Evolutionary conservation across 2,888 invertebrate species (phyloP).

Genomic region (Eupithecia exiguata): DNA sequence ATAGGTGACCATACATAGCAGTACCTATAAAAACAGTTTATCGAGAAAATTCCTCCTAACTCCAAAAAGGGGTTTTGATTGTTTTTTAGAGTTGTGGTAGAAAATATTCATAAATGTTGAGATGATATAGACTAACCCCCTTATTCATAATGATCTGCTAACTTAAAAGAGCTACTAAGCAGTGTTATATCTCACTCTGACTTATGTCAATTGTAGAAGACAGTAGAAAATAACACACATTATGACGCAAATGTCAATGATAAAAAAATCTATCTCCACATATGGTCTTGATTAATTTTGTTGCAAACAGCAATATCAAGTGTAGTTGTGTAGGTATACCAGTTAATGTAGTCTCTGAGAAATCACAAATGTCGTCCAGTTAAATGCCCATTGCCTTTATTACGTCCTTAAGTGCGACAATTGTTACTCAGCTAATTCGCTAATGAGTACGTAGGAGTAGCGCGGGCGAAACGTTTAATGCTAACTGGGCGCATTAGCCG

Average conservation of each 20-base stretch:
- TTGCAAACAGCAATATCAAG: not conserved
- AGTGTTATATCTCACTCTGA: too few relatives aligned
- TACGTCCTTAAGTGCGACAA: conserved; percentile 73
- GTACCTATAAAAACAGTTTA: not conserved
- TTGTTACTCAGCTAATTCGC: conserved; percentile 80
- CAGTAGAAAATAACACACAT: not conserved
- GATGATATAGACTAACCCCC: not conserved
- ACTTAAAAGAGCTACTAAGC: too few relatives aligned
- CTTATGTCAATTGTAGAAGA: too few relatives aligned
- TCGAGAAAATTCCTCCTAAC: not conserved
- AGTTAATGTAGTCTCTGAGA: conserved; percentile 22
- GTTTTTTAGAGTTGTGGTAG: not conserved
- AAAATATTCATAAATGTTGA: not conserved
- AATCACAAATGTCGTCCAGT: conserved; percentile 53
- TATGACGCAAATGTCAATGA: not conserved
- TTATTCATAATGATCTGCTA: too few relatives aligned
- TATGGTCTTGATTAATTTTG: not conserved
- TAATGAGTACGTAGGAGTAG: conserved; percentile 83
- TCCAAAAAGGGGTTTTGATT: not conserved
- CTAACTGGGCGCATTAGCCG: conserved; percentile 69
- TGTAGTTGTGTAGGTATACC: not conserved
- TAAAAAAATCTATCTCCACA: not conserved
- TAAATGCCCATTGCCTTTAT: conserved; percentile 70
- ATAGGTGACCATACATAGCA: too few relatives aligned
- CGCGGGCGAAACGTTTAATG: conserved; percentile 78